A percentile compares a stretch with the other conserved stretches of the same genome.
These are phyloP conservation scores for Dendroctonus valens DNA, from an alignment of 1,140 invertebrate species.

Conservation along the genomic window DNA sequence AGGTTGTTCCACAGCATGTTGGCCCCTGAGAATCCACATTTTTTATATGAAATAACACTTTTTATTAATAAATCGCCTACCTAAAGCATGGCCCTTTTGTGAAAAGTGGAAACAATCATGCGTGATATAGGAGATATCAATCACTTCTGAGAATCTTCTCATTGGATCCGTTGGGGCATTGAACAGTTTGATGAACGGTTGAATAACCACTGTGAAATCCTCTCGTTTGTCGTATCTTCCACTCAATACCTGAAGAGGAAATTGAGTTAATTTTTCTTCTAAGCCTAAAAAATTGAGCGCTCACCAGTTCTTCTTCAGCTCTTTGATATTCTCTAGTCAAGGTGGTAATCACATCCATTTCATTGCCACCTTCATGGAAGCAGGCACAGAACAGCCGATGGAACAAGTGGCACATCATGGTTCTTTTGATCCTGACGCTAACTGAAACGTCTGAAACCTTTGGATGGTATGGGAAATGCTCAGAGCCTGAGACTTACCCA, in stretches of 20 bases:
- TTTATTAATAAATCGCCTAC: conserved; percentile 32
- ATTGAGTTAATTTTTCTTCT: too few species aligned
- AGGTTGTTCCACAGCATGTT: conserved; percentile 74
- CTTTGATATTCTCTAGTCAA: conserved; percentile 64
- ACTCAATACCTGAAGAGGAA: conserved; percentile 52
- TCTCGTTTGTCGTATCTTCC: conserved; percentile 58
- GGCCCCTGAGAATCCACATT: conserved; percentile 57
- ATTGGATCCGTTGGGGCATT: conserved; percentile 53
- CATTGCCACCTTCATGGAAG: conserved; percentile 62
- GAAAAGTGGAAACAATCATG: conserved; percentile 78
- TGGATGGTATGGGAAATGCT: not conserved
- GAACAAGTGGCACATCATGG: conserved; percentile 66
- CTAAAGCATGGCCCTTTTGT: conserved; percentile 66
- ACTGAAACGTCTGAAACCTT: conserved; percentile 63
- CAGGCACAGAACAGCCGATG: conserved; percentile 72
- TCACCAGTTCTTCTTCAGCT: conserved; percentile 60
- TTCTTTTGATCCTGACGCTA: conserved; percentile 62
- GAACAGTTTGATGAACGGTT: conserved; percentile 62
- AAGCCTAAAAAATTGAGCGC: conserved; percentile 13
- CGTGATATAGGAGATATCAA: conserved; percentile 68
- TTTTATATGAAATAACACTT: too few species aligned
- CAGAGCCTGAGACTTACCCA: conserved; percentile 55
- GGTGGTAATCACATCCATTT: conserved; percentile 57
- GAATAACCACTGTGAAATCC: conserved; percentile 70
- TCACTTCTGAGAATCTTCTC: conserved; percentile 49